These are phyloP conservation scores for Labrus mixtus DNA, from an alignment of 2,113 vertebrate species.

Conservation along the genomic window DNA sequence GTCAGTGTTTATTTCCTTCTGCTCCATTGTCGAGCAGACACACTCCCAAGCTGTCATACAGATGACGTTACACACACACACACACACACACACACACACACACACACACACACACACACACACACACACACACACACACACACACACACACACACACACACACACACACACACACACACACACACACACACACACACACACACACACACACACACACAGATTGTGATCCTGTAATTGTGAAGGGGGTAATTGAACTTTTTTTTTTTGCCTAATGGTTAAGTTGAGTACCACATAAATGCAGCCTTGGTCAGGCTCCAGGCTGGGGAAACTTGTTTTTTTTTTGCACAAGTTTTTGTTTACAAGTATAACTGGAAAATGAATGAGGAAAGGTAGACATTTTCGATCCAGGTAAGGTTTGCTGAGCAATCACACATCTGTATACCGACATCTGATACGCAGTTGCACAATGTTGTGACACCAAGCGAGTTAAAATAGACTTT, in stretches of 20 bases:
- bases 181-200: not conserved
- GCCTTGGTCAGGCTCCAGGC: not conserved
- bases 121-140: not conserved
- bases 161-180: too few relatives aligned
- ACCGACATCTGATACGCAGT: not conserved
- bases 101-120: not conserved
- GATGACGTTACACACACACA: not conserved
- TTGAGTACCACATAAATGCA: not conserved
- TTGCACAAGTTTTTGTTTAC: too few relatives aligned
- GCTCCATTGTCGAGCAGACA: not conserved
- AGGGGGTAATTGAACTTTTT: not conserved
- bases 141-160: not conserved
- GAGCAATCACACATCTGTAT: not conserved
- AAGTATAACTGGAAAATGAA: too few relatives aligned
- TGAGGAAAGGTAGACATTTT: too few relatives aligned
- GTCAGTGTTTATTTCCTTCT: not conserved
- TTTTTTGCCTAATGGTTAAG: not conserved
- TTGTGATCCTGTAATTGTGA: not conserved
- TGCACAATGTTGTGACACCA: not conserved
- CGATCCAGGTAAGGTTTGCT: not conserved
- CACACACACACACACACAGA: not conserved
- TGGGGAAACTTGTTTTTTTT: not conserved
- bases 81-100: not conserved
- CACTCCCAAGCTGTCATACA: constrained; percentile 22
- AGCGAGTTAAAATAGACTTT: not conserved